phyloP scores from a whole-genome alignment of 1,140 invertebrate genomes.

The Caerostris extrusa region DNA sequence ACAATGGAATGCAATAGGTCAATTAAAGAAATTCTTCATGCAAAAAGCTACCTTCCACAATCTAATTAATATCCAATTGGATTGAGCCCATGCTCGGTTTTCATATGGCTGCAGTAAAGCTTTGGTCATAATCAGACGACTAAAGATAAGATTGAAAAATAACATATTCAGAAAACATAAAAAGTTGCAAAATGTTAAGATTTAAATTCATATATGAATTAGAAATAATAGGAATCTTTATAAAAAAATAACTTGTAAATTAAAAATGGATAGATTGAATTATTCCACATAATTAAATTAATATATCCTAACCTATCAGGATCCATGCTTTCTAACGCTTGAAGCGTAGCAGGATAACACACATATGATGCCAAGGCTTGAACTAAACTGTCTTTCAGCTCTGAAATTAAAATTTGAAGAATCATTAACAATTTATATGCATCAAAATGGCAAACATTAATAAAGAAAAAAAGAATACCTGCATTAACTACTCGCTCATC shows the following conservation, averaged over 20 bases:
- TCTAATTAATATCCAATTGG: constrained; percentile 91
- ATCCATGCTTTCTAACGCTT: constrained; percentile 86
- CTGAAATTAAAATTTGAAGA: constrained; percentile 80
- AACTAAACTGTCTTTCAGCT: constrained; percentile 89
- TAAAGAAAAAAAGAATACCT: constrained; percentile 79
- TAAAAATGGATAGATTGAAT: neutral
- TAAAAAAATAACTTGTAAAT: neutral
- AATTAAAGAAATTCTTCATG: neutral
- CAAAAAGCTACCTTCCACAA: constrained; percentile 85
- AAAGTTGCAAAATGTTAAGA: neutral
- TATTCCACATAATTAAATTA: neutral
- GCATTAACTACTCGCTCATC: constrained; percentile 88
- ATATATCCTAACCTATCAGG: constrained; percentile 80
- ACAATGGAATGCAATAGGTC: neutral
- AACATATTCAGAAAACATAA: neutral
- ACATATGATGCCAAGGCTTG: constrained; percentile 89
- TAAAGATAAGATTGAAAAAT: constrained; percentile 80
- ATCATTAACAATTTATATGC: neutral
- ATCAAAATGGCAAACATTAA: neutral
- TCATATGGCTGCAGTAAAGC: constrained; percentile 89
- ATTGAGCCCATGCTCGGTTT: constrained; percentile 92
- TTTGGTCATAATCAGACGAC: constrained; percentile 85
- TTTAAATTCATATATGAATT: neutral
- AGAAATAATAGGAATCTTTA: neutral
- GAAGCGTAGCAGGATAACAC: constrained; percentile 84